A percentile compares a stretch with the other conserved stretches of the same genome.
These are phyloP conservation scores for Drosophila cracens DNA, from an alignment of 2,888 invertebrate species.

Conservation along the genomic window DNA sequence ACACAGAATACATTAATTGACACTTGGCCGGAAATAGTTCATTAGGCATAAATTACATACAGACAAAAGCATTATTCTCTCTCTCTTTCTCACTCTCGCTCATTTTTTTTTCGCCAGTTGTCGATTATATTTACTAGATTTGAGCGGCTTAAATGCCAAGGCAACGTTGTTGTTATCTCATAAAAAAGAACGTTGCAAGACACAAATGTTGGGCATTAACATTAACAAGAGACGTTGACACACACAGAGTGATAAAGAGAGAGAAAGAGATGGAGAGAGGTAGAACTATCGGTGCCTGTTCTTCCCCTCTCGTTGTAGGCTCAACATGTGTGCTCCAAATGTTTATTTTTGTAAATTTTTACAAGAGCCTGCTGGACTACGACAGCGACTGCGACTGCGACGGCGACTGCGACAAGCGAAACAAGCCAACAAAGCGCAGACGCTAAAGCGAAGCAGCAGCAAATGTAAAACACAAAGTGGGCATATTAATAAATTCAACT, in stretches of 20 bases:
- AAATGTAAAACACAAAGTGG: conserved; percentile 51
- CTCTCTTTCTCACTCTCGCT: conserved; percentile 11
- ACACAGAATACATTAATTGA: conserved; percentile 80
- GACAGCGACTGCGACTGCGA: conserved; percentile 23
- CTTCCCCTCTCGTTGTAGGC: conserved; percentile 18
- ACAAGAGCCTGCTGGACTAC: conserved; percentile 56
- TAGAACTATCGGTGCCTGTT: conserved; percentile 9
- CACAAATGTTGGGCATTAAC: conserved; percentile 65
- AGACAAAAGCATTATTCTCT: conserved; percentile 70
- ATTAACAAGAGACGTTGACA: conserved; percentile 39
- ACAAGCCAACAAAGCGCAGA: conserved; percentile 59
- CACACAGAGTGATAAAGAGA: neutral
- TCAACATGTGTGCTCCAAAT: conserved; percentile 79
- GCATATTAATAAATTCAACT: conserved; percentile 72
- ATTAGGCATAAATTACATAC: conserved; percentile 81
- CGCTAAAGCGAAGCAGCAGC: conserved; percentile 31
- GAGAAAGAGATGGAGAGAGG: neutral
- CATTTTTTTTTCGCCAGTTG: conserved; percentile 56
- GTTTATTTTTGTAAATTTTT: conserved; percentile 67
- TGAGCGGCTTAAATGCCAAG: conserved; percentile 75
- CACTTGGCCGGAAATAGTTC: conserved; percentile 82
- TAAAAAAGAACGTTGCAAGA: conserved; percentile 63
- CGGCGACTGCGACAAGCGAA: conserved; percentile 27
- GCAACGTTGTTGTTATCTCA: conserved; percentile 63
- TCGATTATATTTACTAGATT: conserved; percentile 72